phyloP scores from a whole-genome alignment of 2,888 invertebrate genomes.

The Lypha dubia region DNA sequence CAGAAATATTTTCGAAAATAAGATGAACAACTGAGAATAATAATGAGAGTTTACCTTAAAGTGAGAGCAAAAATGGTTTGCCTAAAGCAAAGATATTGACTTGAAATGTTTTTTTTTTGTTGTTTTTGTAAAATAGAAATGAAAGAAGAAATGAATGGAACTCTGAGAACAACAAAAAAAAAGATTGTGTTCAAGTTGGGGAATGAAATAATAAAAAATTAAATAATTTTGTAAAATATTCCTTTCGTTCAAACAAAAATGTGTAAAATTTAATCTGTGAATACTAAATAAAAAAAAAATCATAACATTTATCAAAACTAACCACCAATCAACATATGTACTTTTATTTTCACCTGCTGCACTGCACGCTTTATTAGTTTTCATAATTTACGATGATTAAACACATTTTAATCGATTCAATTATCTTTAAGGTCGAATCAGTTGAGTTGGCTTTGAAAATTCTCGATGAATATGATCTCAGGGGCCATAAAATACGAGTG shows the following conservation, averaged over 20 bases:
- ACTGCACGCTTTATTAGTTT: conserved; percentile 19
- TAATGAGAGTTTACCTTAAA: conserved; percentile 57
- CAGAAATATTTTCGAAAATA: not conserved
- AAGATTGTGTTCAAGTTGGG: conserved; percentile 1
- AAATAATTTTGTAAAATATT: not conserved
- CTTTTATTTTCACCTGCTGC: not conserved
- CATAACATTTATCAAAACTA: conserved; percentile 9
- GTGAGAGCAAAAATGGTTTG: conserved; percentile 54
- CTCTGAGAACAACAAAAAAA: conserved; percentile 14
- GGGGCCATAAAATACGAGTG: conserved; percentile 92
- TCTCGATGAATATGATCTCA: conserved; percentile 92
- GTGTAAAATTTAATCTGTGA: not conserved
- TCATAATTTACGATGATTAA: not conserved
- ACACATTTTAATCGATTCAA: conserved; percentile 11
- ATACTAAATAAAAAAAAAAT: not conserved
- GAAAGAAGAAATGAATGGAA: conserved; percentile 41
- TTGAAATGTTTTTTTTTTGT: conserved; percentile 34
- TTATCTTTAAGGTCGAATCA: conserved; percentile 89
- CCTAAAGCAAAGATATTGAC: conserved; percentile 45
- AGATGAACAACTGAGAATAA: too few species aligned
- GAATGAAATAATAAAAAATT: not conserved
- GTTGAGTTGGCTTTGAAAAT: conserved; percentile 95
- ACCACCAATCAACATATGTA: not conserved
- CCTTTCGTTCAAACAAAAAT: not conserved
- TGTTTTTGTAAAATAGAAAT: conserved; percentile 39